Evolutionary conservation across 1,140 invertebrate species (phyloP), one percentile per base, ranked within the genome.

Genomic region (Drosophila pallidifrons): DNA sequence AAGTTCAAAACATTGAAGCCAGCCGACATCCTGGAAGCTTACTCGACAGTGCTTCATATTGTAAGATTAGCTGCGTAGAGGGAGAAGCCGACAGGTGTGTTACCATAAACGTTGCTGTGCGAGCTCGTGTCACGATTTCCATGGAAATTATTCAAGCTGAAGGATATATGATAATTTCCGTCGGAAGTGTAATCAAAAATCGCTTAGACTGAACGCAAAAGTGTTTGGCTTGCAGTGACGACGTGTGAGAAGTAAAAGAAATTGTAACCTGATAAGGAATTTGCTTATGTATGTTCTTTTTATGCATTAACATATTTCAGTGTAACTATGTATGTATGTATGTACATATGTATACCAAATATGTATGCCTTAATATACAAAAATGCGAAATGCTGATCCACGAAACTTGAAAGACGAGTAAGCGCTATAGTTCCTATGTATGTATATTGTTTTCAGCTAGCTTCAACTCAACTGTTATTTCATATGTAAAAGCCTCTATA

Each of bases 91-190:
- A 75, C 60, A 79, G 73, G 67, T 75, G 72, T 69, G 59, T 60
- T 65, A 54, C 11, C 43, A 20, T 47, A 16, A 13, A 43, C 63
- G 60, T 15, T 69, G 57, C 28, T 41, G 15, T 47, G 25, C 11
- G 47, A 55, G 41, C 54, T 49, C 25, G 49, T 64, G 74, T 79
- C 86, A 72, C 81, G 78, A 78, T 76, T 89, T 85, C 71, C 69
- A 90, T 88, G 72, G 82, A 92, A 92, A 89, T 91, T 91, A 92
- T 91, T 92, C 91, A 91, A 87, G 90, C 81, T 91, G 89, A 92
- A 92, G 91, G 89, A 91, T 92, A 90, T 92, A 92, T 92, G 91
- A 92, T 92, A 92, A 92, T 92, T 92, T 92, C 91, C 91, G 91
- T 66, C 91, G 91, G 91, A 92, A 92, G 87, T 91, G 91, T 92